Evolutionary conservation across 2,113 vertebrate species (phyloP), one percentile per base, ranked within the genome.

Genomic region (Petaurus breviceps): DNA sequence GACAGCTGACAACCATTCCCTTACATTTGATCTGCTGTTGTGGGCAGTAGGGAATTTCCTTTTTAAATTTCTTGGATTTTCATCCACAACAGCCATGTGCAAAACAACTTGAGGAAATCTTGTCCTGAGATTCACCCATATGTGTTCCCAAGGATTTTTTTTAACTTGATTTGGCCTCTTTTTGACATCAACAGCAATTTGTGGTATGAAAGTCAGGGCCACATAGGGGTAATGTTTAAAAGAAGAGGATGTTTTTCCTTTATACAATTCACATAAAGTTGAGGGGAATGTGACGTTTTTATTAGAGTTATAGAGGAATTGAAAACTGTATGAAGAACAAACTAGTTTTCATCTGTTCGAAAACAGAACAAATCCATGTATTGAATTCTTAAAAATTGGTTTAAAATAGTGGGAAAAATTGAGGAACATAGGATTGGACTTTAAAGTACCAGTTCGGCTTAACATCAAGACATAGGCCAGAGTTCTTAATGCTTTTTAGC

Each of bases 61-160:
- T 97, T 84, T 91, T 92, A 96, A 97, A 97, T 96, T 97, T 93
- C 94, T 46, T 94, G 94, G 50, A 3, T 97, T 8, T 51, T 54
- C 96, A 97, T 51, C 96, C 43, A 43, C 22, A 91, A 84, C 7
- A 96, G 23, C 61, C 52, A 93, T 97, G 24, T 54, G 37, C 43
- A 95, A 95, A 98, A 96, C 84, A 94, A 94, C 43, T 93, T 93
- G 90, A 95, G 93, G 95, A 90, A 97, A 96, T 96, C 97, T 96
- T 98, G 93, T 97, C 92, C 96, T 90, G 92, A 46, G 90, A 96
- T 97, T 97, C 97, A 57, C 93, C 52, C 92, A 49, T 19, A 89
- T 94, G 23, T 92, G 43, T 95, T 61, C 46, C 11, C 46, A 3
- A 77, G 25, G 54, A 68, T 93, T 7, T 95, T 28, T 93, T 7